A percentile compares a stretch with the other conserved stretches of the same genome.
These are phyloP conservation scores for Anas platyrhynchos DNA, from an alignment of 2,113 vertebrate genomes.

Conservation along the genomic window DNA sequence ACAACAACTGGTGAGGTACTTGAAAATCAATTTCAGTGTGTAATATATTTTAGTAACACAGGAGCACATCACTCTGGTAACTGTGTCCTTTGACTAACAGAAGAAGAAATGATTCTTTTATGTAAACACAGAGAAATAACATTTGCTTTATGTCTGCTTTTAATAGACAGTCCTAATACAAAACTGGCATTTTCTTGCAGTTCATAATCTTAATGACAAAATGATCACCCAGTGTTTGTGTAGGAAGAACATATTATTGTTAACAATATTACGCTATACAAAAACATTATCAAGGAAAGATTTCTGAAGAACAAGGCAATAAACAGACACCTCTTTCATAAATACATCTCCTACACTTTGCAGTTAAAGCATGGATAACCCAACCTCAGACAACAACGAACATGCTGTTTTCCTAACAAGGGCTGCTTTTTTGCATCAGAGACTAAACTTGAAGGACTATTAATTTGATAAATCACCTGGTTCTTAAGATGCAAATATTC, in stretches of 20 bases:
- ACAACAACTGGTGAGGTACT: not conserved
- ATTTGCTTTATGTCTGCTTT: not conserved
- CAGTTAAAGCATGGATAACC: not conserved
- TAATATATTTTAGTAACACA: not conserved
- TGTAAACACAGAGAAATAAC: not conserved
- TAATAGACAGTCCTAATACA: not conserved
- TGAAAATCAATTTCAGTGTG: not conserved
- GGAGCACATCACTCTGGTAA: not conserved
- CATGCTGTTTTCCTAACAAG: not conserved
- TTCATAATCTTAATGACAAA: not conserved
- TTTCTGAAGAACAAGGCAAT: not conserved
- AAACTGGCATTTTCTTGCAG: not conserved
- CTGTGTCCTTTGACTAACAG: not conserved
- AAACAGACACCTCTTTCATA: not conserved
- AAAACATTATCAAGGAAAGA: not conserved
- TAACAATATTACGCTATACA: not conserved
- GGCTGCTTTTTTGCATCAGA: not conserved
- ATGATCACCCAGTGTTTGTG: not conserved
- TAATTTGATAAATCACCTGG: not conserved
- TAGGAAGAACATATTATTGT: not conserved
- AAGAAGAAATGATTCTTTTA: not conserved
- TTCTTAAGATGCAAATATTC: not conserved
- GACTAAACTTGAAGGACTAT: not conserved
- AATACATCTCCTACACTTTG: not conserved
- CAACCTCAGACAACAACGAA: not conserved